Conservation (phyloP, 2,797 vertebrate genomes). For the Periophthalmus magnuspinnatus region DNA sequence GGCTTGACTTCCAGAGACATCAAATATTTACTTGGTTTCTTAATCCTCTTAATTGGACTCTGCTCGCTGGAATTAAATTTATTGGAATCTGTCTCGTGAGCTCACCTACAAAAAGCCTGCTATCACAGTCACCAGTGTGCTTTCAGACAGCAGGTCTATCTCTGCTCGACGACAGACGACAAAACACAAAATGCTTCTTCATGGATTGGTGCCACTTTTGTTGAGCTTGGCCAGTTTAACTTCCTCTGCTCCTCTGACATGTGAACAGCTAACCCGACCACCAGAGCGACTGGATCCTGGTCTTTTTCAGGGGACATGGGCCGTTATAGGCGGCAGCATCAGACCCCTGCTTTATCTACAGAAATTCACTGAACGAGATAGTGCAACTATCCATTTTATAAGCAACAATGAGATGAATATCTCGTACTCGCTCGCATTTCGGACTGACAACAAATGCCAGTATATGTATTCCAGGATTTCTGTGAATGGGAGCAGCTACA, state of each 20-base stretch:
- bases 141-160: background rate
- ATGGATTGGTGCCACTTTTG: too few species aligned
- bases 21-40: background rate
- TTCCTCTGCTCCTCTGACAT: too few species aligned
- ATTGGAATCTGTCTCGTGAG: background rate
- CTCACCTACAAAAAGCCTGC: background rate
- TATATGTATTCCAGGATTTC: constrained; percentile 16
- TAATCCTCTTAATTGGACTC: background rate
- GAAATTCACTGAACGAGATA: too few species aligned
- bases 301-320: too few species aligned
- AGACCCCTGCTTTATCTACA: too few species aligned
- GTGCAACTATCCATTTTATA: constrained; percentile 26
- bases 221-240: too few species aligned
- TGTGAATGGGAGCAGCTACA: constrained; percentile 24
- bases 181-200: constrained; percentile 1
- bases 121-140: background rate
- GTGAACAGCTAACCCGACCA: too few species aligned
- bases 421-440: constrained; percentile 15
- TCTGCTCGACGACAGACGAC: too few species aligned
- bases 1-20: background rate
- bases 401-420: background rate
- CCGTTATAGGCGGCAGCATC: too few species aligned
- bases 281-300: too few species aligned
- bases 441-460: background rate
- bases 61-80: background rate